phyloP scores from a whole-genome alignment of 1,140 invertebrate species.

The Psilanteris sp. region DNA sequence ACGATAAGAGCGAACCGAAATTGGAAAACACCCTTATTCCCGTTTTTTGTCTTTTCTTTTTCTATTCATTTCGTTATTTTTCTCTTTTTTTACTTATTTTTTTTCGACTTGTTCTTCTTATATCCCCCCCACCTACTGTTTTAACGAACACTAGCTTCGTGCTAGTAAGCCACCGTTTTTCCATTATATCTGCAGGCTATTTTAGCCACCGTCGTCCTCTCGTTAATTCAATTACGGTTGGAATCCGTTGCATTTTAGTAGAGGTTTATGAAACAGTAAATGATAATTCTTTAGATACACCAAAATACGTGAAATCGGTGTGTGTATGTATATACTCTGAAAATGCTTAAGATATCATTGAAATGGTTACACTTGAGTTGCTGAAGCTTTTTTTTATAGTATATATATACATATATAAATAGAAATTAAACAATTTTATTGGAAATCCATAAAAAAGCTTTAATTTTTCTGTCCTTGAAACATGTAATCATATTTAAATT shows the following conservation, averaged over 20 bases:
- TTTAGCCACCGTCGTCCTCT: conserved; percentile 45
- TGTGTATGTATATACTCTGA: conserved; percentile 15
- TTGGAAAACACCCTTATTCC: conserved; percentile 63
- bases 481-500: too few species aligned
- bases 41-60: conserved; percentile 34
- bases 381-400: too few species aligned
- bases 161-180: conserved; percentile 52
- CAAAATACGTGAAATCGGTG: conserved; percentile 20
- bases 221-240: conserved; percentile 62
- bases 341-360: conserved; percentile 27
- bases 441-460: too few species aligned
- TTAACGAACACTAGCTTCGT: conserved; percentile 8
- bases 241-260: conserved; percentile 57
- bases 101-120: neutral
- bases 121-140: too few species aligned
- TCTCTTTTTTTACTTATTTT: conserved; percentile 7
- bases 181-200: conserved; percentile 58
- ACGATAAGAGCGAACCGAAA: conserved; percentile 63
- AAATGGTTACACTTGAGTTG: neutral
- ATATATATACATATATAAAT: too few species aligned
- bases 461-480: too few species aligned
- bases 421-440: too few species aligned
- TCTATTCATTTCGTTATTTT: conserved; percentile 45
- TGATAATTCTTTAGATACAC: conserved; percentile 43
- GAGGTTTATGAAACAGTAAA: conserved; percentile 52